Base-by-base conservation (phyloP, 2,888 invertebrate genomes). In the Rhagonycha fulva region DNA sequence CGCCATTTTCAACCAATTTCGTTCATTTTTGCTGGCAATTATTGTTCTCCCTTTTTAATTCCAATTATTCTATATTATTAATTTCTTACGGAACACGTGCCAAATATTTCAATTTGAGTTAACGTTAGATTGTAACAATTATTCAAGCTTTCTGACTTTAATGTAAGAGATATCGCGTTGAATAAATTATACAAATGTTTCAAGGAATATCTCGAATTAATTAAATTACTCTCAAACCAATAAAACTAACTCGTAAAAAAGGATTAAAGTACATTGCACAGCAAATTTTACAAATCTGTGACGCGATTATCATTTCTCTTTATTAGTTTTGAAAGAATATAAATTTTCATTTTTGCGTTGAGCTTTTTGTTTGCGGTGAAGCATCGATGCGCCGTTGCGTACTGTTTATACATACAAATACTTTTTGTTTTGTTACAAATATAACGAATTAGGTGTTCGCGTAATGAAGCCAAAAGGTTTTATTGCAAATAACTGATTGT, bases 401-500 rank as follows among this genome's bases (percentile, higher is more conserved):
- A n/a, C 0, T n/a, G n/a, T 47, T 47, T n/a, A 7, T 19, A 19
- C 19, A 19, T 19, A 19, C 19, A 19, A 19, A 19, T 19, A 19
- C 2, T 28, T 28, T 28, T 28, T 47, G 7, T n/a, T 47, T 47
- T n/a, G n/a, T 47, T 47, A 7, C n/a, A 47, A 47, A 47, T 12
- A 47, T 47, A 47, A 47, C 47, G 47, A 47, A 47, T 47, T 47
- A 47, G 47, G 47, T n/a, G 47, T 47, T 47, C 47, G 47, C 47
- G 47, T 47, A 47, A 47, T 47, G 47, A 47, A 47, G 47, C 47
- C 47, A n/a, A 47, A 47, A 47, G 68, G 71, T 71, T 76, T 71
- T 74, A 71, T 76, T 71, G 30, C 71, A 47, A 66, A 63, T 24
- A 76, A 77, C 60, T 79, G 70, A 67, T 73, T 79, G 79, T 80